Percentiles rank a stretch among this genome's conserved stretches.
phyloP scores from a whole-genome alignment of 1,140 invertebrate genomes.

The Drosophila teissieri region DNA sequence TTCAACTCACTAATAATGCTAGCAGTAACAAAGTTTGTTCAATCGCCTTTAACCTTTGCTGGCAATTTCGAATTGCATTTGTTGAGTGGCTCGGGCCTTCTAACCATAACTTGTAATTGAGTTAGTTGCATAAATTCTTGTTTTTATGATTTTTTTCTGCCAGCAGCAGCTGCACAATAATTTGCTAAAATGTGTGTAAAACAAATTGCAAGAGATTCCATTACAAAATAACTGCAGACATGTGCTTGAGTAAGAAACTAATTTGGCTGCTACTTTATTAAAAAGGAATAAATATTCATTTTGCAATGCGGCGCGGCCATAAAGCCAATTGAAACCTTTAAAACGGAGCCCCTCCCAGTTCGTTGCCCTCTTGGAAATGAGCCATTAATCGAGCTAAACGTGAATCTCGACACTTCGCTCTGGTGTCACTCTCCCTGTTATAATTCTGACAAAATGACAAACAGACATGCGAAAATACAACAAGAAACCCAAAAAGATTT shows the following conservation, averaged over 20 bases:
- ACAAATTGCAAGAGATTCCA: constrained; percentile 35
- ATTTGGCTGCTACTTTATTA: constrained; percentile 27
- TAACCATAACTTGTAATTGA: constrained; percentile 40
- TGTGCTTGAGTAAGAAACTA: constrained; percentile 3
- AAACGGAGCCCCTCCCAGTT: constrained; percentile 13
- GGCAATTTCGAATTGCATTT: background rate
- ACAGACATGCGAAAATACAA: constrained; percentile 18
- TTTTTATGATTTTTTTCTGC: constrained; percentile 8
- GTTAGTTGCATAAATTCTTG: constrained; percentile 39
- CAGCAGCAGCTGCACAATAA: constrained; percentile 33
- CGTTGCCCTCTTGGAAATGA: constrained; percentile 23
- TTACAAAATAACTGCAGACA: constrained; percentile 24
- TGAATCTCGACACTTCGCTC: constrained; percentile 27
- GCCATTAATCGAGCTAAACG: constrained; percentile 33
- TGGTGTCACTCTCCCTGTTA: constrained; percentile 32
- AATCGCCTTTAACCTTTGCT: constrained; percentile 33
- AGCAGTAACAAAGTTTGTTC: background rate
- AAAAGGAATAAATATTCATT: constrained; percentile 44
- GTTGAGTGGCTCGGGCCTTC: constrained; percentile 22
- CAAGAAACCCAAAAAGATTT: constrained; percentile 51
- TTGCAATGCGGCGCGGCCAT: constrained; percentile 1
- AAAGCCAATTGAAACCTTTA: constrained; percentile 16
- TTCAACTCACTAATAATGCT: background rate
- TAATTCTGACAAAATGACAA: constrained; percentile 28
- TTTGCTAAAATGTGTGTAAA: constrained; percentile 32